Evolutionary conservation across 2,797 vertebrate genomes (phyloP).

Genomic region (Parotocinclus haroldoi): DNA sequence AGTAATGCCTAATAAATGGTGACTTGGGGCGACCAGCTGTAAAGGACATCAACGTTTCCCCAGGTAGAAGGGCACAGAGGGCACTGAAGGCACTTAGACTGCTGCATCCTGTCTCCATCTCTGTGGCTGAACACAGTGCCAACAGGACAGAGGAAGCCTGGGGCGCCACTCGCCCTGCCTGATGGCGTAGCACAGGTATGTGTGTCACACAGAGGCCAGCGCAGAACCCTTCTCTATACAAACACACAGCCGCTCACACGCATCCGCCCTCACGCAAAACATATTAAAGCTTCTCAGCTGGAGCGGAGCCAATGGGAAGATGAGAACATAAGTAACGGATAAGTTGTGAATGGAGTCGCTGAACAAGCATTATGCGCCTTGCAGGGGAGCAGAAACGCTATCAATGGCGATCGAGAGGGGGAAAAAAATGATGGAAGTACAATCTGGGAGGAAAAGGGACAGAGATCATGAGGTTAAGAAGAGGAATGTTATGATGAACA

Average conservation of each 20-base stretch:
- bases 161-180: slow-evolving; percentile 55
- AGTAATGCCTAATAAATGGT: background rate
- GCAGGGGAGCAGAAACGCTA: background rate
- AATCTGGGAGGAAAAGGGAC: background rate
- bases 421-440: background rate
- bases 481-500: slow-evolving; percentile 17
- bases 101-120: slow-evolving; percentile 64
- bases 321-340: slow-evolving; percentile 6
- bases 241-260: slow-evolving; percentile 24
- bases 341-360: slow-evolving; percentile 37
- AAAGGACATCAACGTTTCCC: slow-evolving; percentile 39
- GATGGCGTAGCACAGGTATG: slow-evolving; percentile 44
- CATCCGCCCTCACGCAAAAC: slow-evolving; percentile 30
- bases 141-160: slow-evolving; percentile 55
- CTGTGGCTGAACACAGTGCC: slow-evolving; percentile 55
- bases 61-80: slow-evolving; percentile 39
- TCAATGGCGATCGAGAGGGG: background rate
- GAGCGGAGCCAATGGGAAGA: slow-evolving; percentile 18
- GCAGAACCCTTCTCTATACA: slow-evolving; percentile 27
- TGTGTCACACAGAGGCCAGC: slow-evolving; percentile 43
- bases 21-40: slow-evolving; percentile 27
- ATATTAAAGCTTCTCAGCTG: slow-evolving; percentile 16
- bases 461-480: background rate
- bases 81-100: slow-evolving; percentile 48
- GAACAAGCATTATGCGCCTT: background rate